phyloP scores from a whole-genome alignment of 2,113 vertebrate genomes.

The Piliocolobus tephrosceles region DNA sequence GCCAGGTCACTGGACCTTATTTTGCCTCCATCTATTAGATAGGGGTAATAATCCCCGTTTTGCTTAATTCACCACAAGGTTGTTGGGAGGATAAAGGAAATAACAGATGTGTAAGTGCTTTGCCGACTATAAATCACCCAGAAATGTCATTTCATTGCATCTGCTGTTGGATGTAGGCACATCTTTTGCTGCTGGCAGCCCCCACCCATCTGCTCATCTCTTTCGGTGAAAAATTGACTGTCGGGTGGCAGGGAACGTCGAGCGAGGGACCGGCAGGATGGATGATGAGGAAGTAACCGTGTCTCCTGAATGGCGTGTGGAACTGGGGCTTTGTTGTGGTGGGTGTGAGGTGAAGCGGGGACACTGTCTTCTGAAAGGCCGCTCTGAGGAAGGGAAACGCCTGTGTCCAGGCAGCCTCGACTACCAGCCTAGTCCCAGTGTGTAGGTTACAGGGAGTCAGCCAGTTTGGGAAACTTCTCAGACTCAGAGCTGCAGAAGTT shows the following conservation, averaged over 20 bases:
- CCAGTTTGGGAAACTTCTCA: not conserved
- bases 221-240: not conserved
- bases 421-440: no score
- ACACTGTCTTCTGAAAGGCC: not conserved
- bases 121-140: not conserved
- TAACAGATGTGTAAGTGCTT: constrained; percentile 32
- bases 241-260: not conserved
- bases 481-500: not conserved
- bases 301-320: not conserved
- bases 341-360: not conserved
- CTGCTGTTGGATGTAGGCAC: not conserved
- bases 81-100: constrained; percentile 42
- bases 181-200: not conserved
- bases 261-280: not conserved
- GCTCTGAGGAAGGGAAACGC: not conserved
- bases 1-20: not conserved
- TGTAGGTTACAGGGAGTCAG: not conserved
- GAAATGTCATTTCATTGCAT: not conserved
- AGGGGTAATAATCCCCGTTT: not conserved
- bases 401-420: not conserved
- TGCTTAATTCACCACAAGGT: constrained; percentile 19
- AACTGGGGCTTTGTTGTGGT: not conserved
- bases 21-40: not conserved
- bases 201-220: not conserved
- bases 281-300: not conserved